These are phyloP conservation scores for Oconnorella tubifera DNA, from an alignment of 2,888 invertebrate species.

Conservation along the genomic window DNA sequence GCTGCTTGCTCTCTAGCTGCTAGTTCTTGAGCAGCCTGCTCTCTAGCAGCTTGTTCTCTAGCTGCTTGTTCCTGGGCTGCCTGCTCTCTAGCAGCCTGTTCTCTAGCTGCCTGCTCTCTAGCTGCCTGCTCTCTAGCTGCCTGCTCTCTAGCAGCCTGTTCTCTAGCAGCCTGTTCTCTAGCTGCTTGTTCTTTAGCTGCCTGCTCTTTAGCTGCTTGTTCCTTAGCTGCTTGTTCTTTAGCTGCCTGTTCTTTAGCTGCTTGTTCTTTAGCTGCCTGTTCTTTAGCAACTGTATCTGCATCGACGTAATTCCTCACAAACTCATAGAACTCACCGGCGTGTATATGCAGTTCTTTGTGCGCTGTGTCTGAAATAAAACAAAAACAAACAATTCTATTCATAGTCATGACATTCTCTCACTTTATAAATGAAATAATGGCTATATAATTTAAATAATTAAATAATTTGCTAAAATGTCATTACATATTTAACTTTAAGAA, in stretches of 20 bases:
- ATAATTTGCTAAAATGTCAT: no score
- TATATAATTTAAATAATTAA: no score
- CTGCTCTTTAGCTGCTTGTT: neutral
- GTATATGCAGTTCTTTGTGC: neutral
- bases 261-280: conserved; percentile 4
- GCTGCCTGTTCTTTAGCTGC: conserved; percentile 3
- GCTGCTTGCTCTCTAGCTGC: neutral
- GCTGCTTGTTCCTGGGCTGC: neutral
- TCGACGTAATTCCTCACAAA: neutral
- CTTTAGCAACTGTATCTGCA: conserved; percentile 1
- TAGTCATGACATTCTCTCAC: no score
- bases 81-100: conserved; percentile 1
- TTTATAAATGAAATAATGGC: no score
- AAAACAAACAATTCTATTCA: neutral
- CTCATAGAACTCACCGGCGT: neutral
- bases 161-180: neutral
- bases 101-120: neutral
- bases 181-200: conserved; percentile 3
- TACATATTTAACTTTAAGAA: no score
- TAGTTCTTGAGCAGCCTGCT: neutral
- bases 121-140: neutral
- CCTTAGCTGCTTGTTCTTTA: conserved; percentile 1
- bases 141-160: neutral
- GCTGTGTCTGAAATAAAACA: neutral
- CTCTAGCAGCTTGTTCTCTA: neutral